Conservation (phyloP, 2,797 vertebrate species). For the Delichon dasypus region DNA sequence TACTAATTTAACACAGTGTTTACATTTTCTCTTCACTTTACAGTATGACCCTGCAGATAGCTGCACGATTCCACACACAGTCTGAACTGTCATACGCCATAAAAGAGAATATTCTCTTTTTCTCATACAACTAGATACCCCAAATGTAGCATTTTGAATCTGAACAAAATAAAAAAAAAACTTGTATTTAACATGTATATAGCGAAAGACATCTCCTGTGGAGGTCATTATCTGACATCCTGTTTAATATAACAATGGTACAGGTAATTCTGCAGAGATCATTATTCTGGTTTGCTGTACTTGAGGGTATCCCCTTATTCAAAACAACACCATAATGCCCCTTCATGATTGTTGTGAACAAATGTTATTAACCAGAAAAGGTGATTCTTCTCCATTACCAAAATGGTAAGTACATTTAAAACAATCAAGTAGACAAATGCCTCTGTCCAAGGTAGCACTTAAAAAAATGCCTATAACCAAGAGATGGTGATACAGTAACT, state of each 20-base stretch:
- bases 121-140: background rate
- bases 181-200: background rate
- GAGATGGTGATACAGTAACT: background rate
- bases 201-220: background rate
- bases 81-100: background rate
- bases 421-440: background rate
- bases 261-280: background rate
- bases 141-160: constrained; percentile 20
- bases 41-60: background rate
- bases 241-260: background rate
- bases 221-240: background rate
- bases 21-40: constrained; percentile 15
- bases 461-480: background rate
- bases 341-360: background rate
- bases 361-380: background rate
- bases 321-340: background rate
- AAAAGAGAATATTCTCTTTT: background rate
- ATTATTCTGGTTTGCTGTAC: background rate
- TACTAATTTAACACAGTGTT: constrained; percentile 37
- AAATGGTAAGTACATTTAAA: background rate
- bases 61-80: background rate
- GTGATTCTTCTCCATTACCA: background rate
- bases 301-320: background rate
- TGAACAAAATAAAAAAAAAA: constrained; percentile 31
- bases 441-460: constrained; percentile 4